phyloP scores from a whole-genome alignment of 1,140 invertebrate species.

The Drosophila kanapiae region DNA sequence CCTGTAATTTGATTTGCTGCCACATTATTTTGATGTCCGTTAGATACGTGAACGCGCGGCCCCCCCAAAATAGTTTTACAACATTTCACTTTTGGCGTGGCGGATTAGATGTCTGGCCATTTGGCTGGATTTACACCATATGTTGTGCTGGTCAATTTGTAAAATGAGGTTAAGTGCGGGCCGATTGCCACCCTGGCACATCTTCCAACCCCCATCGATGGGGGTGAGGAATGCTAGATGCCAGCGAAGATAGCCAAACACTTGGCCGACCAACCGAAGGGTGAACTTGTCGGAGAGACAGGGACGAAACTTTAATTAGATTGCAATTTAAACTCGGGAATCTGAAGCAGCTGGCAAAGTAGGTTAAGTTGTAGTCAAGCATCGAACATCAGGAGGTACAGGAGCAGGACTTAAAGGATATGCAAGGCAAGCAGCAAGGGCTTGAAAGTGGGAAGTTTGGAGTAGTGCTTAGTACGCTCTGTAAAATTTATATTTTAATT shows the following conservation, averaged over 20 bases:
- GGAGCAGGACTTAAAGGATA: constrained; percentile 5
- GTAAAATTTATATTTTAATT: not conserved
- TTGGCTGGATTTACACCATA: constrained; percentile 79
- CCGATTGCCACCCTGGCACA: constrained; percentile 13
- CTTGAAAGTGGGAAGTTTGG: not conserved
- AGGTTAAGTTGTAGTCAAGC: constrained; percentile 40
- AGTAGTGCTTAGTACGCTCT: not conserved
- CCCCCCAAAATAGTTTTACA: constrained; percentile 74
- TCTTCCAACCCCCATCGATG: constrained; percentile 32
- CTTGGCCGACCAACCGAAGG: constrained; percentile 3
- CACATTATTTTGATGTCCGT: constrained; percentile 79
- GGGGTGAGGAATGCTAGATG: constrained; percentile 37
- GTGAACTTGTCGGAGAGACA: constrained; percentile 10
- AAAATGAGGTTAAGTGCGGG: constrained; percentile 71
- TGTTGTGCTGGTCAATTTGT: constrained; percentile 77
- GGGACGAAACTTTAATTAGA: constrained; percentile 74
- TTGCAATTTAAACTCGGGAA: constrained; percentile 62
- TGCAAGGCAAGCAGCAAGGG: not conserved
- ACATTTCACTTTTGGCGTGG: constrained; percentile 69
- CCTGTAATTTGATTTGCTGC: constrained; percentile 81
- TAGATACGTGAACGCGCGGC: constrained; percentile 45
- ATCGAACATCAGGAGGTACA: not conserved
- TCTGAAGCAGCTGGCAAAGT: constrained; percentile 38
- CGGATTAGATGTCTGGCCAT: constrained; percentile 70
- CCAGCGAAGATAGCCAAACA: constrained; percentile 33